Percentiles rank a stretch among this genome's conserved stretches.
Evolutionary conservation across 2,113 vertebrate species (phyloP).

Genomic region (Dicaeum eximium): DNA sequence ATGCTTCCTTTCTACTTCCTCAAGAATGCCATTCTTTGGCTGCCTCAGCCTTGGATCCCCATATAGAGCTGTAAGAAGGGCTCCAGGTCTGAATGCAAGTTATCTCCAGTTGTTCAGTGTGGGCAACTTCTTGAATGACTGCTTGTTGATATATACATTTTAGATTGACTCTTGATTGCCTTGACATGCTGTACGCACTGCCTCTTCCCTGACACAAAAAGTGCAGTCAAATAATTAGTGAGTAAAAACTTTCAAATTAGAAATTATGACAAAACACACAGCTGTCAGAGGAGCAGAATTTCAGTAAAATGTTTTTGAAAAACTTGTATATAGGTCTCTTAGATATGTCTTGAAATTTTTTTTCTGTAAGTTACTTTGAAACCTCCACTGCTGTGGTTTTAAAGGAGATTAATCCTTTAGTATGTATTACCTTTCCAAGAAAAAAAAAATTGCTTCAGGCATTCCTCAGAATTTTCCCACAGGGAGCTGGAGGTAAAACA

Average conservation of each 20-base stretch:
- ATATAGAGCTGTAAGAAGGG: not conserved
- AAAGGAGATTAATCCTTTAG: too few species aligned
- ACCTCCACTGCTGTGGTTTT: not conserved
- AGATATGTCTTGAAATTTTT: not conserved
- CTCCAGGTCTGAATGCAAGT: not conserved
- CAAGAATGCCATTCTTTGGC: not conserved
- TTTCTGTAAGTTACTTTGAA: not conserved
- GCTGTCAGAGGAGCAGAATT: not conserved
- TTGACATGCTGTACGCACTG: not conserved
- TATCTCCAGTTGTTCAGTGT: not conserved
- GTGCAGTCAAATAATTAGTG: not conserved
- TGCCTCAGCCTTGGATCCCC: not conserved
- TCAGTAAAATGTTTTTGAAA: not conserved
- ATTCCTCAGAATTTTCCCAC: not conserved
- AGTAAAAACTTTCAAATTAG: not conserved
- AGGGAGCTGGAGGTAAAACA: not conserved
- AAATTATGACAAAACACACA: not conserved
- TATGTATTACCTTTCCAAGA: not conserved
- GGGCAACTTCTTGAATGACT: not conserved
- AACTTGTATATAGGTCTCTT: not conserved
- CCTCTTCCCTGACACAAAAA: not conserved
- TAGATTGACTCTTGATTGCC: not conserved
- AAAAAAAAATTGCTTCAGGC: not conserved
- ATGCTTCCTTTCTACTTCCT: not conserved
- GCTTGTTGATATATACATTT: not conserved